phyloP scores from a whole-genome alignment of 2,113 vertebrate species.

The Chloebia gouldiae region DNA sequence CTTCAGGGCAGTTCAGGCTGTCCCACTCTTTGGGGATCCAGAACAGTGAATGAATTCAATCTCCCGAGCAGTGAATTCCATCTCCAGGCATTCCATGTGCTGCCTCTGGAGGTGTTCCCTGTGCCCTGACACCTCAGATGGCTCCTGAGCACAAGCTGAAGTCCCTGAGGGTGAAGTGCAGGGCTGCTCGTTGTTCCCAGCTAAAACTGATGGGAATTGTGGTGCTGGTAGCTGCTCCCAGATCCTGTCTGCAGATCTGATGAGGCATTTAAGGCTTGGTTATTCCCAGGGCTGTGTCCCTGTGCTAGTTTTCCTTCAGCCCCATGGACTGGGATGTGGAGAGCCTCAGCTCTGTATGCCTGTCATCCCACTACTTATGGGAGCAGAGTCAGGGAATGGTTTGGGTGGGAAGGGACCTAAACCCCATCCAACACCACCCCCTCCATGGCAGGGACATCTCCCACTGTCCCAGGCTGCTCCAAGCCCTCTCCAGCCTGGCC shows the following conservation, averaged over 20 bases:
- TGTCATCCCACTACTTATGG: not conserved
- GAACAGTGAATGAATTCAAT: no score
- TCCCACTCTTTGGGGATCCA: not conserved
- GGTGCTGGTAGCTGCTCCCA: not conserved
- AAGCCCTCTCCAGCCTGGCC: not conserved
- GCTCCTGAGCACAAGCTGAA: not conserved
- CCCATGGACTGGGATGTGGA: not conserved
- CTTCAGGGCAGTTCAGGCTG: not conserved
- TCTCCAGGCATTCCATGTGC: not conserved
- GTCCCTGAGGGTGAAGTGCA: not conserved
- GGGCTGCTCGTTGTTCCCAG: not conserved
- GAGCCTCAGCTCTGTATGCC: not conserved
- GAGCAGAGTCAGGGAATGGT: not conserved
- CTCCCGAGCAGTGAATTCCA: not conserved
- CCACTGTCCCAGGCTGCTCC: not conserved
- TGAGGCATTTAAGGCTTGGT: not conserved
- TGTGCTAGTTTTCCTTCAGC: not conserved
- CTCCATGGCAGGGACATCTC: not conserved
- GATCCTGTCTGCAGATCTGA: not conserved
- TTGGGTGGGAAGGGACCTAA: not conserved
- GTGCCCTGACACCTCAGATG: fast-evolving
- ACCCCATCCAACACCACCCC: no score
- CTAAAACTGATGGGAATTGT: not conserved
- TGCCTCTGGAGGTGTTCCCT: not conserved
- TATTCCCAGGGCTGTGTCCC: not conserved